phyloP scores from a whole-genome alignment of 2,888 invertebrate species.

The Cyclophora albipunctata region DNA sequence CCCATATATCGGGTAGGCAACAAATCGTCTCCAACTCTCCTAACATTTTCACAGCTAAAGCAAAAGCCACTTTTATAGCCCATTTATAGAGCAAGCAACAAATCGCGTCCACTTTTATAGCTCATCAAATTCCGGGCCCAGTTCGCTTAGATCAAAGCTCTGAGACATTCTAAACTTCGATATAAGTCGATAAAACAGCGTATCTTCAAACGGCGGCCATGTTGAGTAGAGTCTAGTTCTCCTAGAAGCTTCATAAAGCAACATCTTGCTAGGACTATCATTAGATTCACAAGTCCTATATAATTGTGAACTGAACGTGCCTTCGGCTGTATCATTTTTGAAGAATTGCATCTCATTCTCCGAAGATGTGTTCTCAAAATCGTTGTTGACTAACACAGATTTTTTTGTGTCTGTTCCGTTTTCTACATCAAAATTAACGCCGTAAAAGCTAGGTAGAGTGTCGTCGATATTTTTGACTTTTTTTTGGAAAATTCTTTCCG shows the following conservation, averaged over 20 bases:
- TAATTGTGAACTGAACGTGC: conserved; percentile 22
- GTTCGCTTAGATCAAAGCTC: conserved; percentile 51
- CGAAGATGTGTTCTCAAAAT: conserved; percentile 7
- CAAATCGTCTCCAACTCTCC: too few relatives aligned
- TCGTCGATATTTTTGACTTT: conserved; percentile 30
- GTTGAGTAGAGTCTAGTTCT: conserved; percentile 36
- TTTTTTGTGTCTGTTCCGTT: neutral
- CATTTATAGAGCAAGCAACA: too few relatives aligned
- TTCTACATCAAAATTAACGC: conserved; percentile 17
- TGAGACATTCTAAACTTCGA: conserved; percentile 63
- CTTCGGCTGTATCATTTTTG: conserved; percentile 23
- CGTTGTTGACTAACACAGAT: conserved; percentile 5
- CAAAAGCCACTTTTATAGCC: too few relatives aligned
- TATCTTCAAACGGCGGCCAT: conserved; percentile 64
- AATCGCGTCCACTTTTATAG: too few relatives aligned
- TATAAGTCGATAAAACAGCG: conserved; percentile 54
- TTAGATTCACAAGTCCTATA: conserved; percentile 15
- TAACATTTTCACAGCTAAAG: too few relatives aligned
- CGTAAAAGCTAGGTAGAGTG: conserved; percentile 49
- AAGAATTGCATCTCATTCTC: conserved; percentile 9
- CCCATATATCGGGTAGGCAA: too few relatives aligned
- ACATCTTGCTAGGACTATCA: conserved; percentile 21
- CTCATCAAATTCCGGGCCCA: too few relatives aligned
- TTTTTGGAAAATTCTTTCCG: conserved; percentile 19
- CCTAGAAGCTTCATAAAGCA: conserved; percentile 38